A percentile compares a stretch with the other conserved stretches of the same genome.
These are phyloP conservation scores for Papilio xuthus DNA, from an alignment of 1,140 invertebrate genomes.

Conservation along the genomic window DNA sequence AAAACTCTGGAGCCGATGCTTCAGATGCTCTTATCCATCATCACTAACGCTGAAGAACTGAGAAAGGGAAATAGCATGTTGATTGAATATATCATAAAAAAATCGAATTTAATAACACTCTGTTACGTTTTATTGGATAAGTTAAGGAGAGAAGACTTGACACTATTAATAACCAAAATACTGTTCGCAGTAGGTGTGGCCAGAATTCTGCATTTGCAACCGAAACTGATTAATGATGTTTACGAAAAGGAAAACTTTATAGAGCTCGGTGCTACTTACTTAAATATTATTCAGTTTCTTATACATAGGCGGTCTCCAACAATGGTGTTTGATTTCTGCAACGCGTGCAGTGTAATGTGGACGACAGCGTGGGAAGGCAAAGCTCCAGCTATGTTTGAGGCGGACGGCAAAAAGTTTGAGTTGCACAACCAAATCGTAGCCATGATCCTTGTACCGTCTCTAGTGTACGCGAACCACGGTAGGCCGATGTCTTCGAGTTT, in stretches of 20 bases:
- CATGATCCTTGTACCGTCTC: slow-evolving; percentile 83
- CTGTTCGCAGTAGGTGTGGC: slow-evolving; percentile 59
- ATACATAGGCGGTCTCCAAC: slow-evolving; percentile 54
- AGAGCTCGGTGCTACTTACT: slow-evolving; percentile 58
- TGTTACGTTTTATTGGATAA: slow-evolving; percentile 56
- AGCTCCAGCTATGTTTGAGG: slow-evolving; percentile 41
- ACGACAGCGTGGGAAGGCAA: slow-evolving; percentile 52
- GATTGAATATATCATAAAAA: slow-evolving; percentile 53
- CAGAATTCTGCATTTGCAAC: slow-evolving; percentile 60
- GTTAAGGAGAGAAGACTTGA: slow-evolving; percentile 57
- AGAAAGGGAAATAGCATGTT: slow-evolving; percentile 52
- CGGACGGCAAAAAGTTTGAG: slow-evolving; percentile 48
- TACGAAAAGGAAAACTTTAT: slow-evolving; percentile 62
- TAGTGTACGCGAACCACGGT: slow-evolving; percentile 78
- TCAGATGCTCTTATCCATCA: slow-evolving; percentile 59
- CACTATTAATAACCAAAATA: slow-evolving; percentile 53
- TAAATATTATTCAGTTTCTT: slow-evolving; percentile 63
- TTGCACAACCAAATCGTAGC: slow-evolving; percentile 82
- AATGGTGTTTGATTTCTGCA: slow-evolving; percentile 62
- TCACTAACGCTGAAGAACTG: slow-evolving; percentile 54
- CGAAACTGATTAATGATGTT: slow-evolving; percentile 45
- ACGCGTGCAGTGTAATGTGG: slow-evolving; percentile 64
- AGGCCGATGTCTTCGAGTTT: slow-evolving; percentile 40
- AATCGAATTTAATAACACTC: slow-evolving; percentile 53
- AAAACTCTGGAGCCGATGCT: slow-evolving; percentile 63